Evolutionary conservation across 1,140 invertebrate genomes (phyloP).

Genomic region (Drosophila bocqueti): DNA sequence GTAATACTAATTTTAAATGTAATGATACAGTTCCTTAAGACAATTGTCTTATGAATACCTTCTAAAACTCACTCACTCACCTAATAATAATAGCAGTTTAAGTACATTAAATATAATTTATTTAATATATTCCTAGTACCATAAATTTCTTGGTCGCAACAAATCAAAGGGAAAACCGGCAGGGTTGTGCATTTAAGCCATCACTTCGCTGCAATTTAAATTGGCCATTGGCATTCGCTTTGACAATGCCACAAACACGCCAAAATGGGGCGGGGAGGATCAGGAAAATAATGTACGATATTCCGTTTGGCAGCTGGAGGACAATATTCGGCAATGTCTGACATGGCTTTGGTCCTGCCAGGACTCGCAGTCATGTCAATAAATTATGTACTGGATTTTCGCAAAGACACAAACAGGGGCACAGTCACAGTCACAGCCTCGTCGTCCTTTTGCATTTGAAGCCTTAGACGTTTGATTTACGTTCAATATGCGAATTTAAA

Average conservation of each 20-base stretch:
- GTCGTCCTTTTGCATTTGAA: conserved; percentile 50
- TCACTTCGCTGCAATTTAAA: conserved; percentile 41
- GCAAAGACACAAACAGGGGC: conserved; percentile 42
- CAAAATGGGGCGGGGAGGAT: conserved; percentile 20
- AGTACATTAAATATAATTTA: neutral
- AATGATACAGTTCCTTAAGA: too few species aligned
- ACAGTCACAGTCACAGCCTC: neutral
- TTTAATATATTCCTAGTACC: too few species aligned
- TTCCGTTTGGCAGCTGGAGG: conserved; percentile 63
- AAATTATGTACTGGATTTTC: conserved; percentile 81
- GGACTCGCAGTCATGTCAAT: conserved; percentile 71
- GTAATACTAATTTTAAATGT: too few species aligned
- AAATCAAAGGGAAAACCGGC: conserved; percentile 14
- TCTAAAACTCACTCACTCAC: too few species aligned
- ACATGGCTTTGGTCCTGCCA: conserved; percentile 38
- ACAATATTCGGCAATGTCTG: conserved; percentile 60
- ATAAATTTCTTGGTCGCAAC: neutral
- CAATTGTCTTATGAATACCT: too few species aligned
- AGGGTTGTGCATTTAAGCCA: conserved; percentile 8
- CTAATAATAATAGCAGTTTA: neutral
- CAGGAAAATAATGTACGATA: conserved; percentile 55
- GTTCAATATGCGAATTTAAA: conserved; percentile 74
- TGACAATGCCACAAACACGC: conserved; percentile 49
- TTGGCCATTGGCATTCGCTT: conserved; percentile 60
- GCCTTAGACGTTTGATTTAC: conserved; percentile 77